These are phyloP conservation scores for Amyelois transitella DNA, from an alignment of 1,140 invertebrate genomes.

Conservation along the genomic window DNA sequence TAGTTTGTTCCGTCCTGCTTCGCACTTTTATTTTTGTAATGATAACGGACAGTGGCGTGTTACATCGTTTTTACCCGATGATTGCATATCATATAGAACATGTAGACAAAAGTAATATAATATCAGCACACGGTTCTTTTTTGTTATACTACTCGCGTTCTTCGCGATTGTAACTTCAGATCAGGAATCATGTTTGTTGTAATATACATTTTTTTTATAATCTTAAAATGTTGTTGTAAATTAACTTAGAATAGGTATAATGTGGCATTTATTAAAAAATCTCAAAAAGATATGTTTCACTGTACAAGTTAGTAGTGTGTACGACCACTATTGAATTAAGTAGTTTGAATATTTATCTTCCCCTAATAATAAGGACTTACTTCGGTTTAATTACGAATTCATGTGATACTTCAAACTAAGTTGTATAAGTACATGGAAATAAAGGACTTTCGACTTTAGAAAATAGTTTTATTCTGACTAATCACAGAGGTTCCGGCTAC, in stretches of 20 bases:
- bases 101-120: too few species aligned
- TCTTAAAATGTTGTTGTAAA: slow-evolving; percentile 28
- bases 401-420: slow-evolving; percentile 67
- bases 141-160: background rate
- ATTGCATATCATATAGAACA: too few species aligned
- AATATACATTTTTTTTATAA: slow-evolving; percentile 1
- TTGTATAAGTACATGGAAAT: slow-evolving; percentile 59
- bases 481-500: background rate
- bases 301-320: slow-evolving; percentile 36
- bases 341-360: slow-evolving; percentile 32
- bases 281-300: slow-evolving; percentile 35
- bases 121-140: background rate
- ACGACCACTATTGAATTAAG: slow-evolving; percentile 31
- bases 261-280: slow-evolving; percentile 57
- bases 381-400: slow-evolving; percentile 49
- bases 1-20: background rate
- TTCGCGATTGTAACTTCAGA: background rate
- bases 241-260: slow-evolving; percentile 37
- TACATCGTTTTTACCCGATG: too few species aligned
- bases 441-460: slow-evolving; percentile 44
- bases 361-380: slow-evolving; percentile 25
- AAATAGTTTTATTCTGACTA: slow-evolving; percentile 1
- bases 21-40: background rate
- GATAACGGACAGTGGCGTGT: too few species aligned
- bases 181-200: background rate